Evolutionary conservation across 1,140 invertebrate genomes (phyloP).

Genomic region (Polypedilum pembai): DNA sequence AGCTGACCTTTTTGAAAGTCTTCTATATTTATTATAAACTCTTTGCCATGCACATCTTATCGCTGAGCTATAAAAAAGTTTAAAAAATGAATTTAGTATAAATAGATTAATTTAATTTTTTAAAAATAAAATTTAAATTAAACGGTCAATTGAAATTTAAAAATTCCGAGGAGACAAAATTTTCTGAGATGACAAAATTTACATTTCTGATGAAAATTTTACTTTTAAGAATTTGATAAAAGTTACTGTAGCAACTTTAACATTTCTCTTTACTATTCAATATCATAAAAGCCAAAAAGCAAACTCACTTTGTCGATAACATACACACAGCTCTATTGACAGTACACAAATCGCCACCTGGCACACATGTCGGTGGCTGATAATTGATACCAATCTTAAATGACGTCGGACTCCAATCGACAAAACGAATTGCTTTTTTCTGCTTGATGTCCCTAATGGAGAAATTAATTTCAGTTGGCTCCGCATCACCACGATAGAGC

Average conservation of each 20-base stretch:
- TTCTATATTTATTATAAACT: slow-evolving; percentile 39
- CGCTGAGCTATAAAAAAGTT: slow-evolving; percentile 45
- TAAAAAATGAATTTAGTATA: neutral
- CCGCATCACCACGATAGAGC: slow-evolving; percentile 57
- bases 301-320: slow-evolving; percentile 37
- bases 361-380: slow-evolving; percentile 61
- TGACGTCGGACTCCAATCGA: slow-evolving; percentile 66
- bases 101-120: too few relatives aligned
- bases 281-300: too few relatives aligned
- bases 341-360: slow-evolving; percentile 57
- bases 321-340: slow-evolving; percentile 46
- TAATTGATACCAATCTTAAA: slow-evolving; percentile 61
- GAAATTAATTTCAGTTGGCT: slow-evolving; percentile 63
- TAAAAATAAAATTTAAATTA: too few relatives aligned
- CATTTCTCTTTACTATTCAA: too few relatives aligned
- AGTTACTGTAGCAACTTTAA: too few relatives aligned
- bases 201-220: too few relatives aligned
- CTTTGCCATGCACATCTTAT: slow-evolving; percentile 40
- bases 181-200: too few relatives aligned
- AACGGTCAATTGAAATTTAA: too few relatives aligned
- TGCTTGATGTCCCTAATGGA: slow-evolving; percentile 61
- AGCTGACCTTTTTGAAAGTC: slow-evolving; percentile 38
- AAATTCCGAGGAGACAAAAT: too few relatives aligned
- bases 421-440: slow-evolving; percentile 57
- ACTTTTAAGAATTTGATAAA: too few relatives aligned